Evolutionary conservation across 2,888 invertebrate species (phyloP).

Genomic region (Tinea semifulvella): DNA sequence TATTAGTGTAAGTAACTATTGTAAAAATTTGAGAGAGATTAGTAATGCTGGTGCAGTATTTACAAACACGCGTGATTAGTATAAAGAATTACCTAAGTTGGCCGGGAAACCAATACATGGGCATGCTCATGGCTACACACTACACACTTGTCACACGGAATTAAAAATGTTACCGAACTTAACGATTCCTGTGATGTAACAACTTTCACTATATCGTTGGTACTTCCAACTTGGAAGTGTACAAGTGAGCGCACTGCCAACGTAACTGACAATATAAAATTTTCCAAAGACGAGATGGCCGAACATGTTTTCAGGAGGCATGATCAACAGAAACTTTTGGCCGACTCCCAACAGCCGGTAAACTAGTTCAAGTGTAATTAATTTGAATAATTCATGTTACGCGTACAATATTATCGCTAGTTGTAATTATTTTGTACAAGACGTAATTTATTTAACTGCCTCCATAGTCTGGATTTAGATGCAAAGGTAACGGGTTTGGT

Average conservation of each 20-base stretch:
- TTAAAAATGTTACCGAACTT: neutral
- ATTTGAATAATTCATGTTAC: slow-evolving; percentile 12
- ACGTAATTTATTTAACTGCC: too few species aligned
- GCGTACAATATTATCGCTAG: neutral
- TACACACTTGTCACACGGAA: neutral
- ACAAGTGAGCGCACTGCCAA: slow-evolving; percentile 26
- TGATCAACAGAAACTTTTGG: slow-evolving; percentile 47
- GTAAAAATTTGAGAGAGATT: neutral
- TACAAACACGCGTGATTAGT: neutral
- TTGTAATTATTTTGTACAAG: too few species aligned
- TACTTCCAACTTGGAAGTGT: neutral
- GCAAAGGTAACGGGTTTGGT: too few species aligned
- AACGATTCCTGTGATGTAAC: neutral
- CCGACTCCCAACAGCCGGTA: slow-evolving; percentile 30
- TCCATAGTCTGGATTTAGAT: too few species aligned
- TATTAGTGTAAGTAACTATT: neutral
- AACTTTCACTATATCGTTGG: neutral
- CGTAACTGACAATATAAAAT: slow-evolving; percentile 36
- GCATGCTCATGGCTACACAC: neutral
- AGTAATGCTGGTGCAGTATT: neutral
- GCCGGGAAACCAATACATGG: neutral
- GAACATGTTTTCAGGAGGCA: slow-evolving; percentile 50
- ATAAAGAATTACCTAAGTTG: slow-evolving; percentile 1
- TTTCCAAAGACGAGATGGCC: slow-evolving; percentile 36
- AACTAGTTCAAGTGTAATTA: slow-evolving; percentile 30